Percentiles rank a stretch among this genome's conserved stretches.
phyloP scores from a whole-genome alignment of 2,113 vertebrate species.

The Camelus bactrianus region DNA sequence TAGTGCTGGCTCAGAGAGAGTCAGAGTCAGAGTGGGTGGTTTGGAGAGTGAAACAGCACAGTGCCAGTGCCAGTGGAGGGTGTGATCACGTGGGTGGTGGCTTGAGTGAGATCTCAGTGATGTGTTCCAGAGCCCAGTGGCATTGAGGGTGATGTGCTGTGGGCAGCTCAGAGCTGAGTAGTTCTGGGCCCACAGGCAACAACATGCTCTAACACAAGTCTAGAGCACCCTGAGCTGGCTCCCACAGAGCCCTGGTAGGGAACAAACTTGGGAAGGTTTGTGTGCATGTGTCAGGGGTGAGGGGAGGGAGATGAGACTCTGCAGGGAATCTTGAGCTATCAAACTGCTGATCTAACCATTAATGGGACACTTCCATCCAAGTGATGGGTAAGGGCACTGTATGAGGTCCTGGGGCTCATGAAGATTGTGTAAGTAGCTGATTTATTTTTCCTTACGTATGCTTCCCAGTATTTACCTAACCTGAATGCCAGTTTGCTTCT shows the following conservation, averaged over 20 bases:
- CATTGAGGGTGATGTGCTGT: not conserved
- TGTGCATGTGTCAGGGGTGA: not conserved
- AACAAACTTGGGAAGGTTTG: not conserved
- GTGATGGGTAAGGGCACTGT: not conserved
- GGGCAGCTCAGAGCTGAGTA: not conserved
- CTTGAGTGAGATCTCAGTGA: not conserved
- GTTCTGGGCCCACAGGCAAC: not conserved
- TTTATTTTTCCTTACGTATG: not conserved
- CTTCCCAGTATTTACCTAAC: not conserved
- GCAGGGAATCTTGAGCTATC: not conserved
- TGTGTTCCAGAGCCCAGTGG: not conserved
- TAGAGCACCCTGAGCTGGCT: not conserved
- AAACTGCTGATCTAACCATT: not conserved
- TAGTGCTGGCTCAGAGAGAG: not conserved
- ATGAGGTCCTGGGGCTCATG: not conserved
- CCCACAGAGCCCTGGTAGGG: not conserved
- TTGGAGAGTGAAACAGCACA: not conserved
- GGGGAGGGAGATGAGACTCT: not conserved
- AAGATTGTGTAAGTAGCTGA: not conserved
- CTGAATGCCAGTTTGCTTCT: not conserved
- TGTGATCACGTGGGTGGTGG: rapidly evolving
- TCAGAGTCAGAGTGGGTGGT: not conserved
- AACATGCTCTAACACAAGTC: not conserved
- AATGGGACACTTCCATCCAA: not conserved
- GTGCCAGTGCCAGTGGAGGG: rapidly evolving